Percentiles rank a stretch among this genome's conserved stretches.
These are phyloP conservation scores for Limonius californicus DNA, from an alignment of 1,140 invertebrate species.

Conservation along the genomic window DNA sequence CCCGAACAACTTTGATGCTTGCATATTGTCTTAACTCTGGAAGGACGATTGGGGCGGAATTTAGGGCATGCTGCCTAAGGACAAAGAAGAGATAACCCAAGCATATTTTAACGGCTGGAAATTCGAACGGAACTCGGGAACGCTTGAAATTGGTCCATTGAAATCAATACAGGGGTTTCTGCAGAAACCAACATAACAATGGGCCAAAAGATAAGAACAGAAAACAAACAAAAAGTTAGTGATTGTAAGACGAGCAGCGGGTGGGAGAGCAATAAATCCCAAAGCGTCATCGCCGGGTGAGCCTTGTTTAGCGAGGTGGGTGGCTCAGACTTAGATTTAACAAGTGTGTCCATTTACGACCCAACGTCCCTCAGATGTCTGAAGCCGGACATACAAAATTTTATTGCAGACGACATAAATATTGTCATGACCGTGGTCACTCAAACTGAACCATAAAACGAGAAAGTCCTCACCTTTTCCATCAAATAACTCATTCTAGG, in stretches of 20 bases:
- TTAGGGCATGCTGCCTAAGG: too few species aligned
- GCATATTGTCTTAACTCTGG: too few species aligned
- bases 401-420: conserved; percentile 28
- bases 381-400: conserved; percentile 20
- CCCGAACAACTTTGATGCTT: too few species aligned
- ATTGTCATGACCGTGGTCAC: conserved; percentile 23
- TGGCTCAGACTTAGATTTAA: conserved; percentile 29
- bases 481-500: background rate
- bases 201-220: conserved; percentile 24
- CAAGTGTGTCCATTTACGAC: conserved; percentile 35
- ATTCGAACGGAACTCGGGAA: background rate
- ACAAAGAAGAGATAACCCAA: too few species aligned
- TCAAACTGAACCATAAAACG: conserved; percentile 2
- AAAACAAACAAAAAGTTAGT: conserved; percentile 28
- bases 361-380: conserved; percentile 18
- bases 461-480: background rate
- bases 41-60: too few species aligned
- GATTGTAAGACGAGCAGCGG: conserved; percentile 28
- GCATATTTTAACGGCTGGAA: too few species aligned
- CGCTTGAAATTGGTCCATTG: conserved; percentile 8
- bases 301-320: conserved; percentile 24
- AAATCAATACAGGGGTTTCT: conserved; percentile 20
- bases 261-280: conserved; percentile 28
- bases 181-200: conserved; percentile 24
- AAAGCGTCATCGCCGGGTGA: conserved; percentile 25